phyloP scores from a whole-genome alignment of 1,140 invertebrate genomes.

The Microplitis demolitor region DNA sequence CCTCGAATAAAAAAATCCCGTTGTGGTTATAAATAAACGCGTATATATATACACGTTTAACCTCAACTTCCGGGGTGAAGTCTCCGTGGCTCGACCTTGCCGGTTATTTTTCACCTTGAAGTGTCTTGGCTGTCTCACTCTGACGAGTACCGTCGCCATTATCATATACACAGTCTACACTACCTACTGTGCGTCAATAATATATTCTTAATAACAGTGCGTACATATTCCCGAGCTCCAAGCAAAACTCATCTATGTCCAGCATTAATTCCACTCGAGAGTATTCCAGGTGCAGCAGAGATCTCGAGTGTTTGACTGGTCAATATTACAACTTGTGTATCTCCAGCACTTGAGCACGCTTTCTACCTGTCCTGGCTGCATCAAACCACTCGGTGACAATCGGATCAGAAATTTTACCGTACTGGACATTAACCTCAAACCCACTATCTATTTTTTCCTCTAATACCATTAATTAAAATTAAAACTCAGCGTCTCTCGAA shows the following conservation, averaged over 20 bases:
- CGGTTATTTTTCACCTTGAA: neutral
- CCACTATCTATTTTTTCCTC: too few species aligned
- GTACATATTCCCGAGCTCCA: too few species aligned
- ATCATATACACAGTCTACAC: too few species aligned
- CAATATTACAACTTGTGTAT: conserved; percentile 25
- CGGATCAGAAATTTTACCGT: neutral
- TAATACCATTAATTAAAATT: too few species aligned
- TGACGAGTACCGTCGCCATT: too few species aligned
- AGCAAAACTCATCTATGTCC: too few species aligned
- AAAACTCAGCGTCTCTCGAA: neutral
- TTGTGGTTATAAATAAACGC: conserved; percentile 9
- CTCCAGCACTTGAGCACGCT: conserved; percentile 1
- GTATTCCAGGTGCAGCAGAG: neutral
- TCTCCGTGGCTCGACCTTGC: neutral
- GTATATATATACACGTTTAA: neutral
- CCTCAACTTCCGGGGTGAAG: neutral
- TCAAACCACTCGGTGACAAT: neutral
- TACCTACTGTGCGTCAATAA: too few species aligned
- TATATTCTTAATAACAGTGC: too few species aligned
- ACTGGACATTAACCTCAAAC: neutral
- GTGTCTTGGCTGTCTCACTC: neutral
- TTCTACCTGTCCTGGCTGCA: neutral
- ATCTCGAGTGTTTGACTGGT: conserved; percentile 19
- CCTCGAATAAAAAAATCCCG: neutral
- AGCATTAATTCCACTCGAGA: neutral